Evolutionary conservation across 1,140 invertebrate species (phyloP), one percentile per base, ranked within the genome.

Genomic region (Drosophila kikkawai): DNA sequence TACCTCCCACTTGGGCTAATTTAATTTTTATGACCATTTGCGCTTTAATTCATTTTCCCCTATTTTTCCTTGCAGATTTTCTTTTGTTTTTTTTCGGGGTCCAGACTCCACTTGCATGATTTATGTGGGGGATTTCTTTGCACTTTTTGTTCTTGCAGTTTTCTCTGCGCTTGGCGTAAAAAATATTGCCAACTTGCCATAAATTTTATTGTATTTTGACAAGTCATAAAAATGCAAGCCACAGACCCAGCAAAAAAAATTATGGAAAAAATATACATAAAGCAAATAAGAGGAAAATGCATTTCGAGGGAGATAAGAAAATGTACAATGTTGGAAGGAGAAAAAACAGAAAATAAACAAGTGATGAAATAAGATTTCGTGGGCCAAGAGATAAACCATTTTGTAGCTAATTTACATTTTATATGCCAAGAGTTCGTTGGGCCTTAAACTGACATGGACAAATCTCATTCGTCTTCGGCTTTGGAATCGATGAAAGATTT

Each of bases 181-280:
- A 87, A 87, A 88, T 84, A 87, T 87, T 78, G 77, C 84, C 57
- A 79, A 71, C 58, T 76, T 75, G 77, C 84, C 84, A 87, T 87
- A 87, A 87, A 87, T 87, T 88, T 84, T 68, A 75, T 74, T 65
- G 77, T 88, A 75, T 88, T 87, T 87, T 88, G 84, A 87, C 84
- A 87, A 88, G 80, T 87, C 80, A 87, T 87, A 87, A 87, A 87
- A 87, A 88, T 88, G 84, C 84, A 87, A 75, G 66, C 84, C 77
- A 69, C 69, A 81, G 48, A 59, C 64, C 74, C 13, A 64, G 15
- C 48, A 17, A 15, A 19, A 53, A 68, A 61, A 78, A 73, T 71
- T 59, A 70, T 58, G 36, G 50, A 42, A 50, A 19, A 59, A 59
- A 59, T 68, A 71, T 69, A 71, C 68, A 57, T 34, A 47, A 55